These are phyloP conservation scores for Fopius arisanus DNA, from an alignment of 1,140 invertebrate species.

Conservation along the genomic window DNA sequence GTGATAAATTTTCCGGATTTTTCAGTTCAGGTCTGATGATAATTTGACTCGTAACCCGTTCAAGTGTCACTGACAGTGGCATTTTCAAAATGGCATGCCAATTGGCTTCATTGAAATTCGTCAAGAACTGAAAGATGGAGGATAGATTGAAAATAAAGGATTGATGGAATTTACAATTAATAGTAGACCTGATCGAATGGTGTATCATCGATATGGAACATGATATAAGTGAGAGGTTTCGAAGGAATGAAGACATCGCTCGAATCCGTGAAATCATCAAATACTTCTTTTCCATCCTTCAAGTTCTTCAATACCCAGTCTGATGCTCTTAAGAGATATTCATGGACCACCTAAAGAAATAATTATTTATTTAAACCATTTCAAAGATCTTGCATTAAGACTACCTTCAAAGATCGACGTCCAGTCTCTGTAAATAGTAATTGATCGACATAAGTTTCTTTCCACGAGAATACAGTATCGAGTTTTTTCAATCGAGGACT, in stretches of 20 bases:
- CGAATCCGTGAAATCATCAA: conserved; percentile 52
- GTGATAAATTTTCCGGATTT: conserved; percentile 38
- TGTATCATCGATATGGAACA: conserved; percentile 78
- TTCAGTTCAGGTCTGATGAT: conserved; percentile 47
- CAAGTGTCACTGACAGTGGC: conserved; percentile 39
- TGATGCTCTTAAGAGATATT: conserved; percentile 73
- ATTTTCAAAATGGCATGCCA: conserved; percentile 44
- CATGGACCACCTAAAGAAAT: background rate
- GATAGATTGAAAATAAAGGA: too few relatives aligned
- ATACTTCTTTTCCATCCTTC: conserved; percentile 51
- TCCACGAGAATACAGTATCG: conserved; percentile 46
- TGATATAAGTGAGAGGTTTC: conserved; percentile 73
- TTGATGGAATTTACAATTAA: background rate
- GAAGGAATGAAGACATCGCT: conserved; percentile 62
- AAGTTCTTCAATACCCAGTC: conserved; percentile 72
- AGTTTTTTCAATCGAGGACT: conserved; percentile 30
- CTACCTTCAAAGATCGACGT: conserved; percentile 60
- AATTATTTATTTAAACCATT: background rate
- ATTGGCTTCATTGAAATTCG: conserved; percentile 41
- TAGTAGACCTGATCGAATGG: conserved; percentile 74
- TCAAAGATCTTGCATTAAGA: background rate
- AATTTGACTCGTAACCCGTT: conserved; percentile 43
- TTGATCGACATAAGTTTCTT: conserved; percentile 57
- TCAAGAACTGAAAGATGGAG: conserved; percentile 42
- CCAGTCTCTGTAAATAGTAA: conserved; percentile 59